Evolutionary conservation across 2,888 invertebrate species (phyloP), one percentile per base, ranked within the genome.

Genomic region (Pterostichus niger): DNA sequence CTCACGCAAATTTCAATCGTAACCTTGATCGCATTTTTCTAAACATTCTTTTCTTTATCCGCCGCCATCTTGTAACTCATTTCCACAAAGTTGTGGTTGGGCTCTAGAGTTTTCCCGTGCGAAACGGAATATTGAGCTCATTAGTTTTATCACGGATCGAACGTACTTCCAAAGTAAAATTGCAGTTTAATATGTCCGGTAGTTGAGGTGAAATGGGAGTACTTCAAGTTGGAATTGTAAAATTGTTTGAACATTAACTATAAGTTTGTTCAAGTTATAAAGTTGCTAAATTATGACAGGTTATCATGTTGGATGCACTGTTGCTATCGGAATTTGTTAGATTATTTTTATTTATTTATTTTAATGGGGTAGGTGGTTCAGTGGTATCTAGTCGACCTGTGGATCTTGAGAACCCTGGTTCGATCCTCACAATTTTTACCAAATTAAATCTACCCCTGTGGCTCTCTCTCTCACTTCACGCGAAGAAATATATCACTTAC

Each of bases 131-230:
- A 64, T 64, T 64, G 64, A 40, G 13, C 35, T 13, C 35, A 35
- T 64, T 64, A 64, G 35, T 64, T 64, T 35, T 64, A 64, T 61
- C 61, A 11, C 9, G 31, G 17, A 61, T 64, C 64, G 40, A 33
- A 64, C 61, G 64, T 11, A 35, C 17, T 17, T 35, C 11, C 35
- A 17, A 64, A 56, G 17, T 56, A 17, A 56, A 64, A 40, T 40
- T 15, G 35, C 64, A 64, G 11, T 64, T 64, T 64, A 64, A 64
- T 64, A 35, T 15, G 6, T 35, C 52, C 13, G 13, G 13, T 4
- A 64, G 13, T 24, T 33, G 61, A 61, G 56, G 33, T 31, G 33
- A 24, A 24, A 24, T 24, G 24, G 24, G 3, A 24, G 24, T 54
- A 15, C 17, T 56, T 56, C 15, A 49, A 56, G n/a, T 2, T 31